Conservation (phyloP, 2,888 invertebrate species). For the Diloba caeruleocephala region DNA sequence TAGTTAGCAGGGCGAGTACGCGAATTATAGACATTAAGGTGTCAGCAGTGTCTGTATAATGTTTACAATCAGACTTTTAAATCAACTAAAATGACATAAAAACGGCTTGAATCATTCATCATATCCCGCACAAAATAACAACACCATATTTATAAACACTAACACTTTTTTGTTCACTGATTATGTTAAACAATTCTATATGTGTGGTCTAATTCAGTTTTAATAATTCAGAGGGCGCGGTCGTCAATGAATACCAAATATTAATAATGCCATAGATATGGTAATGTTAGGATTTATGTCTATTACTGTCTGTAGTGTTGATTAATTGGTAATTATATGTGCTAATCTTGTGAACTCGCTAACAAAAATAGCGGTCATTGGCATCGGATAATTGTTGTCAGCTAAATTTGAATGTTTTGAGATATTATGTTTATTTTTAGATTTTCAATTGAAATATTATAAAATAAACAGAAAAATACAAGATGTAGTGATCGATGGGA, state of each 20-base stretch:
- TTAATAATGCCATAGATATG: constrained; percentile 48
- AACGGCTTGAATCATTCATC: constrained; percentile 42
- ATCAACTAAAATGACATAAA: constrained; percentile 39
- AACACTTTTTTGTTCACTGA: constrained; percentile 37
- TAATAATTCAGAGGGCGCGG: constrained; percentile 48
- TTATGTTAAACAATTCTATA: constrained; percentile 46
- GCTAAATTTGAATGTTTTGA: too few relatives aligned
- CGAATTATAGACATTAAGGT: constrained; percentile 13
- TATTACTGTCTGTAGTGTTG: constrained; percentile 47
- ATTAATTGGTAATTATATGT: constrained; percentile 50
- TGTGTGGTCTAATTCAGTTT: constrained; percentile 53
- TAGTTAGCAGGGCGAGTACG: too few relatives aligned
- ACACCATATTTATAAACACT: constrained; percentile 32
- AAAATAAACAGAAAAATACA: too few relatives aligned
- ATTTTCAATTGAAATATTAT: too few relatives aligned
- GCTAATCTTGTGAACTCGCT: constrained; percentile 41
- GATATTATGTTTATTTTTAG: too few relatives aligned
- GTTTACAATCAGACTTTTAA: constrained; percentile 29
- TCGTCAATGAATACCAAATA: constrained; percentile 31
- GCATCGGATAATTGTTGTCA: too few relatives aligned
- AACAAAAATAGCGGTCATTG: constrained; percentile 30
- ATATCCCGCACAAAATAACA: constrained; percentile 37
- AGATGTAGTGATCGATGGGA: too few relatives aligned
- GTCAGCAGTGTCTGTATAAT: constrained; percentile 11
- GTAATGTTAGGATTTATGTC: constrained; percentile 59